These are phyloP conservation scores for Cacoxenus indagator DNA, from an alignment of 2,888 invertebrate genomes.

Conservation along the genomic window DNA sequence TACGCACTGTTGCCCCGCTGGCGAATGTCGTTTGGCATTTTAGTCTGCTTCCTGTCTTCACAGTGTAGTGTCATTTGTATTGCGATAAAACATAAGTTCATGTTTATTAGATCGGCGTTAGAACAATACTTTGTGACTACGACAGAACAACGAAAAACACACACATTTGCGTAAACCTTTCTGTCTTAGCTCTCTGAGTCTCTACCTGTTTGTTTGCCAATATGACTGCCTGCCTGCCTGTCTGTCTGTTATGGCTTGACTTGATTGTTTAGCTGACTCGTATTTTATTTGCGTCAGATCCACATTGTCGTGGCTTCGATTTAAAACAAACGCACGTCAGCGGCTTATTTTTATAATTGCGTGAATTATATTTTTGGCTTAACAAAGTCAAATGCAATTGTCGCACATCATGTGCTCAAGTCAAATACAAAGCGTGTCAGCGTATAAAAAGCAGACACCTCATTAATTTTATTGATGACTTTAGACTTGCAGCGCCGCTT, in stretches of 20 bases:
- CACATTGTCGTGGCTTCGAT: background rate
- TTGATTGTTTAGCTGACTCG: background rate
- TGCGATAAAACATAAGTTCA: background rate
- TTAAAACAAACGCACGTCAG: conserved; percentile 16
- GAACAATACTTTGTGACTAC: background rate
- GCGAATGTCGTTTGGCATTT: conserved; percentile 8
- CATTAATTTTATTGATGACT: conserved; percentile 10
- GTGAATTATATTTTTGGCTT: background rate
- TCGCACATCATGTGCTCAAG: background rate
- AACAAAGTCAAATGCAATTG: conserved; percentile 8
- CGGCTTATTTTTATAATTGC: background rate
- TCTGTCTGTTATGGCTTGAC: background rate
- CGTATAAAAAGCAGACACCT: conserved; percentile 2
- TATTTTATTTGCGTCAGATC: conserved; percentile 10
- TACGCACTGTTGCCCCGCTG: background rate
- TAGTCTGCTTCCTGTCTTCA: background rate
- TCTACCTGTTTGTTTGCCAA: background rate
- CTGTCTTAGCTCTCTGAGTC: background rate
- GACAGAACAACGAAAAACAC: background rate
- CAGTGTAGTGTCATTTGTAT: background rate
- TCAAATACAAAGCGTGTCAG: conserved; percentile 16
- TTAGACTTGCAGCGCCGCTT: background rate
- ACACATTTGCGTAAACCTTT: background rate
- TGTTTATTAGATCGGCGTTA: background rate
- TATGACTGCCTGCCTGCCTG: background rate